Evolutionary conservation across 23 tunicate genomes (phyloP).

Genomic region (Phallusia fumigata): DNA sequence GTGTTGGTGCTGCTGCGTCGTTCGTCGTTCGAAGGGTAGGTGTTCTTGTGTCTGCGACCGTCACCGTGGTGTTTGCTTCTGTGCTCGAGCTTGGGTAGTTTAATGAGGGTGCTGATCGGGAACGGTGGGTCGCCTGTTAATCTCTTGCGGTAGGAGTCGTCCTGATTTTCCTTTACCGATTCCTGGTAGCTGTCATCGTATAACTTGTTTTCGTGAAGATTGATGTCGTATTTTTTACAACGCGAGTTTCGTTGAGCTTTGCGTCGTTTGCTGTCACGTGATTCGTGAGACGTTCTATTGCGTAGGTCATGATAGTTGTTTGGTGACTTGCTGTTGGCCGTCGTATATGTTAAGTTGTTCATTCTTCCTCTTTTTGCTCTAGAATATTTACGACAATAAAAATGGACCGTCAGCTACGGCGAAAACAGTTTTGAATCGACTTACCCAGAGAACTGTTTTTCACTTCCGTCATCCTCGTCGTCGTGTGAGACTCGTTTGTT

Average conservation of each 20-base stretch:
- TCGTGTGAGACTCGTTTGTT: slow-evolving; percentile 22
- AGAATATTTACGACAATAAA: not conserved
- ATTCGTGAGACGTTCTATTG: not conserved
- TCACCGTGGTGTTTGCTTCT: not conserved
- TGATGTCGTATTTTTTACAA: not conserved
- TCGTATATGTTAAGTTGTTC: not conserved
- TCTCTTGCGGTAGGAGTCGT: not conserved
- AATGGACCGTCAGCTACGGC: not conserved
- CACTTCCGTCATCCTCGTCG: slow-evolving; percentile 50
- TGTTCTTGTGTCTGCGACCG: not conserved
- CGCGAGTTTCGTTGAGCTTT: slow-evolving; percentile 4
- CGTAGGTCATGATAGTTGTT: not conserved
- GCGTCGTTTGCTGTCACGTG: not conserved
- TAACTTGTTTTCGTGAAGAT: not conserved
- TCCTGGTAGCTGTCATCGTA: slow-evolving; percentile 1
- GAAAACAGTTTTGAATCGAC: not conserved
- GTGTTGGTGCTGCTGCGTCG: slow-evolving; percentile 29
- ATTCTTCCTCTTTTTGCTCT: not conserved
- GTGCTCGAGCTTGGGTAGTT: not conserved
- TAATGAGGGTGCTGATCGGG: not conserved
- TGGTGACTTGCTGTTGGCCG: not conserved
- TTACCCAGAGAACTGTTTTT: slow-evolving; percentile 39
- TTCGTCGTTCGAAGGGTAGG: not conserved
- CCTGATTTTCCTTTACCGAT: not conserved
- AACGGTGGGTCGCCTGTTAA: not conserved